Evolutionary conservation across 1,140 invertebrate genomes (phyloP), one percentile per base, ranked within the genome.

Genomic region (Pseudomyrmex flavicornis): DNA sequence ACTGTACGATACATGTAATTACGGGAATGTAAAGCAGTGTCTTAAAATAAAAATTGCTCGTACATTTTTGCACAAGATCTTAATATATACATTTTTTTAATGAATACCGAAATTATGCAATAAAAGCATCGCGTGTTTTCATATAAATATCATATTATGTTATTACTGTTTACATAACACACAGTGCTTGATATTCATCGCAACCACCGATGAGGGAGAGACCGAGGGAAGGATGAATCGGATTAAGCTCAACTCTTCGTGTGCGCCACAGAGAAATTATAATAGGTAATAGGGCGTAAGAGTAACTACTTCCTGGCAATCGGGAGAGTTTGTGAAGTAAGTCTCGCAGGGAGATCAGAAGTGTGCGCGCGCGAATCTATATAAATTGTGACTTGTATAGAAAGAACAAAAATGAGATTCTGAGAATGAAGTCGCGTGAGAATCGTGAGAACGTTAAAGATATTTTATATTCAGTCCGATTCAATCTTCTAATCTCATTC

Each of bases 231-330:
- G 54, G 54, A 70, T 15, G 76, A 80, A 61, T 72, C 76, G 46
- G 66, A 80, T 80, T 80, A 61, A 26, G 35, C 13, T 13, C 13
- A 58, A 54, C 61, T 54, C 35, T n/a, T 4, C 74, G 15, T 62
- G 61, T 62, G 62, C 50, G 62, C 44, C 54, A 50, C 50, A n/a
- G 54, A 80, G 66, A 59, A 61, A 80, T 80, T 80, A 72, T 50
- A 79, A 35, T 35, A 35, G 35, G 54, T 26, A 72, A 80, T 50
- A 59, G 54, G n/a, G 22, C 20, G 52, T 35, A 70, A 80, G 76
- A 80, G 46, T 80, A 70, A 79, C 65, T 35, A 54, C 76, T 80
- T 80, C 76, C 76, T 80, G 76, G 66, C 54, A 54, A 80, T 80
- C 69, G n/a, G 54, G 10, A 48, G 66, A 80, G 76, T 50, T 15